Evolutionary conservation across 2,113 vertebrate genomes (phyloP), one percentile per base, ranked within the genome.

Genomic region (Bufo bufo): DNA sequence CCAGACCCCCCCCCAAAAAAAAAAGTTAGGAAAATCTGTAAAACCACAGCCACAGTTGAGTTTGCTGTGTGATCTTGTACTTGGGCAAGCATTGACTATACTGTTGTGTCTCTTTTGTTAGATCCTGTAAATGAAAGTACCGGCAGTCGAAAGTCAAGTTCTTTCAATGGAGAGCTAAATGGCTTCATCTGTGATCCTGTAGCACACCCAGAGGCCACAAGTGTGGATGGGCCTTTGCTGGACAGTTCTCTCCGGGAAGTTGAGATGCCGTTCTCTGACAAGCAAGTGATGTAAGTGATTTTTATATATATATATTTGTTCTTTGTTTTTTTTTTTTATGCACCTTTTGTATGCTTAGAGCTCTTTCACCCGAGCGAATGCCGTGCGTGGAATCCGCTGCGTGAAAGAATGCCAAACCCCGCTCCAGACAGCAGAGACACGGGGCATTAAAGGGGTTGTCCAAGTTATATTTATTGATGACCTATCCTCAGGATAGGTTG

Each of bases 91-190:
- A 33, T 69, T 69, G 20, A 33, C 16, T 1, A 20, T 4, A n/a
- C 43, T 33, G 3, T 19, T 77, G 20, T 61, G 17, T 52, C 16
- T 47, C 3, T 75, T 45, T 63, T n/a, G 47, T 16, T 91, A 99
- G 97, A 97, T 77, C 81, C 94, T 9, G 93, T 93, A 84, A 92
- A 91, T 81, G 97, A 97, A 81, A 95, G 87, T 90, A 33, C 33
- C 33, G 33, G 33, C 1, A 96, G 94, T 87, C 95, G 96, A 83
- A 94, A 95, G 0, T 91, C 94, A 0, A 94, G 90, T 1, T 94
- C 97, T 0, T 99, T 97, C 61, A 99, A 99, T 43, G 97, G 98
- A 84, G 98, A 99, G 87, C 94, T 99, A 88, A 99, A 99, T 20
- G 98, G 98, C 0, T 93, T 99, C 83, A 91, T 99, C 92, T 93